These are phyloP conservation scores for Mnemiopsis leidyi DNA, from an alignment of 37 sponge, comb jelly and placozoan genomes.

Conservation along the genomic window DNA sequence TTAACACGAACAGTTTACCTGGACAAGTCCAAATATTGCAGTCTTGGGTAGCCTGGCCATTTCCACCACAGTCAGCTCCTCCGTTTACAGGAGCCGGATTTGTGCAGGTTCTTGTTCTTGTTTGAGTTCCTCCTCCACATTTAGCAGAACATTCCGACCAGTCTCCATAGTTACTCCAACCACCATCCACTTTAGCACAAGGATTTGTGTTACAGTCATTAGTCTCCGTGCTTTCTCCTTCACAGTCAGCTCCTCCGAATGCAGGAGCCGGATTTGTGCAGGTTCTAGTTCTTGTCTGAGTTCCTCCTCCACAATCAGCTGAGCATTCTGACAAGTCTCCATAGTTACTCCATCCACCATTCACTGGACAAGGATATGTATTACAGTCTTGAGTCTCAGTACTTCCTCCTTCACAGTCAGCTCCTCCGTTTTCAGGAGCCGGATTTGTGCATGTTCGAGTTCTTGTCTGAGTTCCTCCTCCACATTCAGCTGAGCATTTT, in stretches of 20 bases:
- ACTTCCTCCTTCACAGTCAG: too few species aligned
- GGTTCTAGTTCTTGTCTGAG: neutral
- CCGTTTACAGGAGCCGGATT: neutral
- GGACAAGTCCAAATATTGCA: neutral
- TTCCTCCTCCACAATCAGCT: neutral
- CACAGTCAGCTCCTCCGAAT: neutral
- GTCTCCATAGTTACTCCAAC: neutral
- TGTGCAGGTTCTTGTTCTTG: neutral
- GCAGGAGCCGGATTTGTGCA: neutral
- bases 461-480: too few species aligned
- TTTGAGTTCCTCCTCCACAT: neutral
- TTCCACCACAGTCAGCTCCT: neutral
- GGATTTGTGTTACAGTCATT: neutral
- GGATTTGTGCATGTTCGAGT: too few species aligned
- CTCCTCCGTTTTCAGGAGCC: too few species aligned
- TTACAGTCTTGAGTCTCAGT: too few species aligned
- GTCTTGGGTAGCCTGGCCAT: neutral
- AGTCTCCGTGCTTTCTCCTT: neutral
- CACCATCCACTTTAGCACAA: neutral
- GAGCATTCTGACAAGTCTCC: neutral
- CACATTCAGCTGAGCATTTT: too few species aligned
- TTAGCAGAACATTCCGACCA: neutral
- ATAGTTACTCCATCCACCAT: neutral
- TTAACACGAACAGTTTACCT: too few species aligned
- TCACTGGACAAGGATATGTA: too few species aligned